Conservation (phyloP, 2,797 vertebrate genomes). For the Coreius guichenoti region DNA sequence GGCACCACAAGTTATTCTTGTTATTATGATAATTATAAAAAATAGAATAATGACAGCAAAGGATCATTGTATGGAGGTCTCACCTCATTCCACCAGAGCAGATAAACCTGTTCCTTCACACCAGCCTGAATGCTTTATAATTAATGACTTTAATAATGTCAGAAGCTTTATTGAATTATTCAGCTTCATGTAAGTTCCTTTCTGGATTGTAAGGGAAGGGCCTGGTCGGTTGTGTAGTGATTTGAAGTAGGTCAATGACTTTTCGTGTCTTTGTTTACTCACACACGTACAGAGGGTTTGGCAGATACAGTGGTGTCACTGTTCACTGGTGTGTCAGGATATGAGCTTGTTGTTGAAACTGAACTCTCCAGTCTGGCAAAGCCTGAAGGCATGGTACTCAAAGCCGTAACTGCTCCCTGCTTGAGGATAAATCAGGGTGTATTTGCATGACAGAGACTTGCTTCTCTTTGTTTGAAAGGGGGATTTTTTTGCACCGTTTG, state of each 20-base stretch:
- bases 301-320: constrained; percentile 50
- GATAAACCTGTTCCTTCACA: constrained; percentile 27
- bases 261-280: constrained; percentile 54
- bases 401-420: constrained; percentile 19
- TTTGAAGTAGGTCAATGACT: constrained; percentile 52
- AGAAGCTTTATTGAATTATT: constrained; percentile 24
- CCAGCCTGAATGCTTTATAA: neutral
- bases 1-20: neutral
- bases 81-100: constrained; percentile 36
- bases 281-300: constrained; percentile 32
- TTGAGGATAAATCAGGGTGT: constrained; percentile 6
- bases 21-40: neutral
- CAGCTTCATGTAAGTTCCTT: neutral
- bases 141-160: constrained; percentile 39
- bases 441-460: constrained; percentile 26
- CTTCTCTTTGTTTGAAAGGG: constrained; percentile 31
- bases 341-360: constrained; percentile 38
- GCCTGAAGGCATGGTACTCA: neutral
- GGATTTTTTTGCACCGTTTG: constrained; percentile 13
- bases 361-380: constrained; percentile 11
- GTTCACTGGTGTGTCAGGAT: constrained; percentile 28
- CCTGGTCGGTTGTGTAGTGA: constrained; percentile 10
- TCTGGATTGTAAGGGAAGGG: constrained; percentile 3
- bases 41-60: neutral
- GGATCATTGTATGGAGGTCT: constrained; percentile 8